Evolutionary conservation across 2,113 vertebrate genomes (phyloP).

Genomic region (Erinaceus europaeus): DNA sequence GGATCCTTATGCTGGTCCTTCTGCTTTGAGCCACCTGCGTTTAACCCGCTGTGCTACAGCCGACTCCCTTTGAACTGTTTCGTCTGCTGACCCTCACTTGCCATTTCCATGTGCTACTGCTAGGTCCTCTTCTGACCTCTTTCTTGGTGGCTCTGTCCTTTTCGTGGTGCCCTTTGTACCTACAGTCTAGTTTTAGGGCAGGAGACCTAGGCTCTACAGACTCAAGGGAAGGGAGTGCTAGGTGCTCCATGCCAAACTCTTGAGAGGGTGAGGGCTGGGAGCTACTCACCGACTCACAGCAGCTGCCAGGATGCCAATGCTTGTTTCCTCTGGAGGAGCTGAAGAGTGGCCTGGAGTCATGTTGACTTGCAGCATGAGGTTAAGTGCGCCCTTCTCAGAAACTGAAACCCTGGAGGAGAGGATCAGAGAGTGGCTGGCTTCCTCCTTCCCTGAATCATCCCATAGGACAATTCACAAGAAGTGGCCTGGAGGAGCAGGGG

Average conservation of each 20-base stretch:
- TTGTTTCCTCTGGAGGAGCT: constrained; percentile 88
- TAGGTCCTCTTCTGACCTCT: not conserved
- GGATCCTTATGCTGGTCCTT: too few relatives aligned
- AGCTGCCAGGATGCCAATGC: constrained; percentile 93
- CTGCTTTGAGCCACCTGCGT: too few relatives aligned
- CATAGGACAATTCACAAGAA: not conserved
- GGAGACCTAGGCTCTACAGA: not conserved
- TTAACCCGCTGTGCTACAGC: too few relatives aligned
- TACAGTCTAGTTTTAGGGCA: not conserved
- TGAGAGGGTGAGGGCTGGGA: not conserved
- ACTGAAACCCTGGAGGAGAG: constrained; percentile 49
- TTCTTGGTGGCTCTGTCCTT: not conserved
- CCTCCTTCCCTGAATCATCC: not conserved
- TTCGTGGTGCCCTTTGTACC: too few relatives aligned
- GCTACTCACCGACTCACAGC: constrained; percentile 88
- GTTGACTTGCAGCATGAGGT: constrained; percentile 88
- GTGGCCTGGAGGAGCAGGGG: not conserved
- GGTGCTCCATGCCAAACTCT: not conserved
- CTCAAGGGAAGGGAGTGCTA: not conserved
- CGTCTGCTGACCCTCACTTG: not conserved
- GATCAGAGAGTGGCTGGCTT: not conserved
- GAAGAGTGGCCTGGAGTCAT: constrained; percentile 90
- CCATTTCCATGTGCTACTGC: not conserved
- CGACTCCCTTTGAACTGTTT: not conserved
- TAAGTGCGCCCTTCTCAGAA: constrained; percentile 89